Percentiles rank a stretch among this genome's conserved stretches.
Evolutionary conservation across 2,113 vertebrate genomes (phyloP).

Genomic region (Gavialis gangeticus): DNA sequence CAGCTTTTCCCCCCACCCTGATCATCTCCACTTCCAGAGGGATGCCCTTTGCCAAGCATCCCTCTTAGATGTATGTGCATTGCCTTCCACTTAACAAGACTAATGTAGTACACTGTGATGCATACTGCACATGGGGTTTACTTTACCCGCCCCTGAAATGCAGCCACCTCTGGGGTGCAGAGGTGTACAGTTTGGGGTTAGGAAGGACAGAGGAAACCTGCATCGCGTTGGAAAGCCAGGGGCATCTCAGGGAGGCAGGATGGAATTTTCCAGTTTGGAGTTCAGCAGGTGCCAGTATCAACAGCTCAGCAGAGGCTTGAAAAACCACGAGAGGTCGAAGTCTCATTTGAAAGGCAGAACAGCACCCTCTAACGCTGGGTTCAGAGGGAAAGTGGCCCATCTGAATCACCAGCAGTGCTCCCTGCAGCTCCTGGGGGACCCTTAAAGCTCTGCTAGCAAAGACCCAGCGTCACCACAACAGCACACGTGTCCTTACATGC

Average conservation of each 20-base stretch:
- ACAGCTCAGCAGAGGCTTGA: rapidly evolving
- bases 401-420: rapidly evolving
- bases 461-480: background rate
- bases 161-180: background rate
- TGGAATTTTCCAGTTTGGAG: slow-evolving; percentile 22
- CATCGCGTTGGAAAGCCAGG: rapidly evolving
- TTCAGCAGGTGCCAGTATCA: background rate
- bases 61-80: background rate
- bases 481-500: no score
- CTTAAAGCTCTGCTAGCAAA: rapidly evolving
- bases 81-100: background rate
- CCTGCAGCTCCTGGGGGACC: rapidly evolving
- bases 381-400: background rate
- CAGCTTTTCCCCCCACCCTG: slow-evolving; percentile 42
- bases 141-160: background rate
- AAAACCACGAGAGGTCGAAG: background rate
- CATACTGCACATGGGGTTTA: background rate
- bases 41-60: background rate
- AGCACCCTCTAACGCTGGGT: rapidly evolving
- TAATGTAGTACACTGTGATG: background rate
- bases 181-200: background rate
- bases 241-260: background rate
- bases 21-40: slow-evolving; percentile 29
- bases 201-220: background rate
- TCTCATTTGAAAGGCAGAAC: rapidly evolving